phyloP scores from a whole-genome alignment of 2,888 invertebrate species.

The Apodemia zela region DNA sequence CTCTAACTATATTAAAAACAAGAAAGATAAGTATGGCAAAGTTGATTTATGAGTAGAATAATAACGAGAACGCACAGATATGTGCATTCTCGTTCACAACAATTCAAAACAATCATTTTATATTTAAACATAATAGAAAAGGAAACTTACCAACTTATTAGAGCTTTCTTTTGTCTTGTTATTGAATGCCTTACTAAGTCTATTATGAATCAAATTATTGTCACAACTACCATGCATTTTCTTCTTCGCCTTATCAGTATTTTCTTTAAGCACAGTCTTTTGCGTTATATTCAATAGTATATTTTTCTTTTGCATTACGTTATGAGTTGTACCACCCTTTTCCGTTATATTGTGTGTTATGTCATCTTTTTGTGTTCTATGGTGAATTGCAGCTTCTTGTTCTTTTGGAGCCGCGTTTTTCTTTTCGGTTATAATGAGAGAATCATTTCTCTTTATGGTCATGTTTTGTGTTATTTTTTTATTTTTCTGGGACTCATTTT shows the following conservation, averaged over 20 bases:
- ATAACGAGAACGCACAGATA: no score
- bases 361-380: neutral
- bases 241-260: neutral
- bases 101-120: no score
- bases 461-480: neutral
- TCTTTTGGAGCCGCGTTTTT: neutral
- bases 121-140: neutral
- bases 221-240: neutral
- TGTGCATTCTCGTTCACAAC: no score
- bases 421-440: neutral
- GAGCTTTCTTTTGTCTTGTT: neutral
- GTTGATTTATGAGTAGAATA: no score
- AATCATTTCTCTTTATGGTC: neutral
- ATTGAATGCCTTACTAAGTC: neutral
- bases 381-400: neutral
- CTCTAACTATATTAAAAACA: no score
- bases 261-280: neutral
- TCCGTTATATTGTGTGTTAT: neutral
- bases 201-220: neutral
- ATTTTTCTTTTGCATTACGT: neutral
- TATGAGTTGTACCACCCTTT: neutral
- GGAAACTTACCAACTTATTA: neutral
- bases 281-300: neutral
- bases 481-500: neutral
- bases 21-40: no score